Evolutionary conservation across 1,140 invertebrate species (phyloP).

Genomic region (Formica selysi): DNA sequence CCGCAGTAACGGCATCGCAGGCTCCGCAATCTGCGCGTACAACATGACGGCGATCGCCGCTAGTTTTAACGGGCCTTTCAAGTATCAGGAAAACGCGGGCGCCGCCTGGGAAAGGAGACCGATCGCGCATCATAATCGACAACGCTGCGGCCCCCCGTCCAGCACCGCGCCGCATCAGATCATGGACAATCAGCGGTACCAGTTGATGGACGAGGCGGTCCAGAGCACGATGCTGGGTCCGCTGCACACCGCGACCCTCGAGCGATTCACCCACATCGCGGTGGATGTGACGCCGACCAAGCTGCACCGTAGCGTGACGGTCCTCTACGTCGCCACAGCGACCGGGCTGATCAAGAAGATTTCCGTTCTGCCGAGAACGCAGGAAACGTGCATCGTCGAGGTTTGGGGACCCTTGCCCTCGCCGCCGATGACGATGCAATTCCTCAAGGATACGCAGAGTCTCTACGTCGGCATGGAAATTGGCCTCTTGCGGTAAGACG

Average conservation of each 20-base stretch:
- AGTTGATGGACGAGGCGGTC: conserved; percentile 95
- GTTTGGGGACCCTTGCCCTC: conserved; percentile 92
- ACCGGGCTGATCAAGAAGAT: conserved; percentile 93
- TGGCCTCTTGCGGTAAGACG: conserved; percentile 87
- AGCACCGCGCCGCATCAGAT: conserved; percentile 79
- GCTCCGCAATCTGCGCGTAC: conserved; percentile 97
- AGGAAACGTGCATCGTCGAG: conserved; percentile 94
- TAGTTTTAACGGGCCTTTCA: conserved; percentile 96
- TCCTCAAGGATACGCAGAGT: conserved; percentile 92
- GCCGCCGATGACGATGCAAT: conserved; percentile 91
- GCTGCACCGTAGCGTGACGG: conserved; percentile 88
- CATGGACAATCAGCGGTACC: conserved; percentile 92
- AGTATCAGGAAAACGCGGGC: conserved; percentile 91
- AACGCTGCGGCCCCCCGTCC: conserved; percentile 83
- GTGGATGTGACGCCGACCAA: conserved; percentile 92
- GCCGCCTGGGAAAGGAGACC: conserved; percentile 91
- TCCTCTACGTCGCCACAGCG: conserved; percentile 93
- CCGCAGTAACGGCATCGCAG: conserved; percentile 94
- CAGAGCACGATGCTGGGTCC: conserved; percentile 91
- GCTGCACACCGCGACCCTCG: conserved; percentile 90
- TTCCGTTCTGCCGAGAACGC: conserved; percentile 89
- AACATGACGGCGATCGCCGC: conserved; percentile 93
- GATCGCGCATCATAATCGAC: conserved; percentile 83
- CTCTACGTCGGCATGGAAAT: conserved; percentile 93
- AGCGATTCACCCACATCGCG: conserved; percentile 92